A percentile compares a stretch with the other conserved stretches of the same genome.
These are phyloP conservation scores for Leptinotarsa juncta DNA, from an alignment of 2,888 invertebrate genomes.

Conservation along the genomic window DNA sequence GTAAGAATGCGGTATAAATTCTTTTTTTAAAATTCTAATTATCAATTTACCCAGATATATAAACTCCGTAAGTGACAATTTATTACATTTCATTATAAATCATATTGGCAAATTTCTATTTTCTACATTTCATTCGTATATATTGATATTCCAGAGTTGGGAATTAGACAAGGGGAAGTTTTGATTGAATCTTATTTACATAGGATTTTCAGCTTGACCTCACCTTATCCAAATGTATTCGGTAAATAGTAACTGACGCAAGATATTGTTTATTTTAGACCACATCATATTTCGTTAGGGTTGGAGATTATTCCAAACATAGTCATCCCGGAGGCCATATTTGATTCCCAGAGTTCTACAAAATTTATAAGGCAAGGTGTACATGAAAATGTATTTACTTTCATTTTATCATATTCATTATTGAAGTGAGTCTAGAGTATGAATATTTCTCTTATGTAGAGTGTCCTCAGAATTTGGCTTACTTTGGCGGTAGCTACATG, in stretches of 20 bases:
- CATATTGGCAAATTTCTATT: no score
- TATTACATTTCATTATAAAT: no score
- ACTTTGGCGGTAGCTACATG: no score
- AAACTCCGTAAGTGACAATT: no score
- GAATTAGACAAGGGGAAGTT: not conserved
- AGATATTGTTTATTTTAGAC: conserved; percentile 1
- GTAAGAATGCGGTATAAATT: no score
- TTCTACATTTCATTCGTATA: not conserved
- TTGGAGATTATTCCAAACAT: conserved; percentile 7
- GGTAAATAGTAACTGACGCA: conserved; percentile 2
- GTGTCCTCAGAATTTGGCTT: no score
- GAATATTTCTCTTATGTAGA: no score
- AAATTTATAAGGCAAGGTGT: not conserved
- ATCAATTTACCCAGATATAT: no score
- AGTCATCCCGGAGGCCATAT: not conserved
- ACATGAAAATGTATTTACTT: no score
- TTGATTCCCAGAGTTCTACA: not conserved
- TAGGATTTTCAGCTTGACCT: conserved; percentile 10
- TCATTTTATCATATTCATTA: no score
- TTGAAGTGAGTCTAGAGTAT: no score
- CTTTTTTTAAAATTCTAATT: no score
- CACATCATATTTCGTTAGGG: conserved; percentile 4
- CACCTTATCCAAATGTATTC: conserved; percentile 11
- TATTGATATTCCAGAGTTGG: not conserved
- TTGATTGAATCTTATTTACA: conserved; percentile 13